These are phyloP conservation scores for Steinernema carpocapsae DNA, from an alignment of 2,888 invertebrate genomes.

Conservation along the genomic window DNA sequence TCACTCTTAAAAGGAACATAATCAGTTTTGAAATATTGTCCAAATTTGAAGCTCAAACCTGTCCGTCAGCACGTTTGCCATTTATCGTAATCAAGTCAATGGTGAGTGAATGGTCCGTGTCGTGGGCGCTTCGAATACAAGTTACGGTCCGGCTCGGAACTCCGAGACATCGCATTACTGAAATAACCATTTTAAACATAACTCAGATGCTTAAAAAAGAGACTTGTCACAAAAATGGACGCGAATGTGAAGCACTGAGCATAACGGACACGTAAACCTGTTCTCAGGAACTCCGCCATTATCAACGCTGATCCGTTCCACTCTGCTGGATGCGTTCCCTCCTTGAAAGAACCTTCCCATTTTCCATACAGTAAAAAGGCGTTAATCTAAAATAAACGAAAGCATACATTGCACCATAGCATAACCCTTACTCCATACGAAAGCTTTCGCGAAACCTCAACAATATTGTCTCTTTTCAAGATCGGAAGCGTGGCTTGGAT, in stretches of 20 bases:
- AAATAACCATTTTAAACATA: background rate
- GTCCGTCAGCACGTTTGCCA: background rate
- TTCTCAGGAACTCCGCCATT: slow-evolving; percentile 79
- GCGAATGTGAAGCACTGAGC: slow-evolving; percentile 93
- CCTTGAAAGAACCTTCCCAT: slow-evolving; percentile 85
- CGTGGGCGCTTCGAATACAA: slow-evolving; percentile 90
- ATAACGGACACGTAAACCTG: slow-evolving; percentile 80
- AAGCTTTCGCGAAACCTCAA: slow-evolving; percentile 6
- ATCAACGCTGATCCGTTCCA: slow-evolving; percentile 75
- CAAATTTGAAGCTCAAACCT: too few species aligned
- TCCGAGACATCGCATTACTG: slow-evolving; percentile 85
- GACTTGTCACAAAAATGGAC: slow-evolving; percentile 81
- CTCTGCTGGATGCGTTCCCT: slow-evolving; percentile 81
- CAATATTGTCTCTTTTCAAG: background rate
- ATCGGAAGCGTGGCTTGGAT: background rate
- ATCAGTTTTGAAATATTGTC: too few species aligned
- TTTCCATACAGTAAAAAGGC: slow-evolving; percentile 79
- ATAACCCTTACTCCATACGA: background rate
- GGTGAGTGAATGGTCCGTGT: slow-evolving; percentile 87
- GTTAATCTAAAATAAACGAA: slow-evolving; percentile 12
- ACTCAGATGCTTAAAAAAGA: background rate
- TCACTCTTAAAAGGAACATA: slow-evolving; percentile 11
- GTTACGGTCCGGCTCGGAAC: slow-evolving; percentile 86
- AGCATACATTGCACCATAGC: too few species aligned
- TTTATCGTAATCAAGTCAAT: slow-evolving; percentile 75